These are phyloP conservation scores for Cantharis nigra DNA, from an alignment of 2,888 invertebrate genomes.

Conservation along the genomic window DNA sequence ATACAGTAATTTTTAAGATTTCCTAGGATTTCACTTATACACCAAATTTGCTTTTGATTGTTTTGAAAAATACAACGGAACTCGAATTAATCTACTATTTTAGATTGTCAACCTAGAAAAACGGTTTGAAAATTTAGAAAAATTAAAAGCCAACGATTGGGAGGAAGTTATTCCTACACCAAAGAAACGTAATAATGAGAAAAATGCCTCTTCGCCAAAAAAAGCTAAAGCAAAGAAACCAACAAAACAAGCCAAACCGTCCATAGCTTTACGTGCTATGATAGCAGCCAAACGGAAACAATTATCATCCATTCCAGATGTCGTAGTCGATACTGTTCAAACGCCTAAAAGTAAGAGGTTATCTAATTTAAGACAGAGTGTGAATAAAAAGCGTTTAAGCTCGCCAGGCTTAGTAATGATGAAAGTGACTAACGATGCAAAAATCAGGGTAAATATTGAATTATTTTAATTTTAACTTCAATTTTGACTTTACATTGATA, in stretches of 20 bases:
- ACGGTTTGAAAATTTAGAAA: constrained; percentile 61
- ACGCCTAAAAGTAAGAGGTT: not conserved
- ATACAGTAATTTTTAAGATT: too few species aligned
- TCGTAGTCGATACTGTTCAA: not conserved
- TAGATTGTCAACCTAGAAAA: constrained; percentile 68
- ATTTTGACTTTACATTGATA: not conserved
- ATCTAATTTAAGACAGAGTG: not conserved
- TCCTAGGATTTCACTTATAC: too few species aligned
- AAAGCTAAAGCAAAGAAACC: constrained; percentile 33
- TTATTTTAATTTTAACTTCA: not conserved
- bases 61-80: not conserved
- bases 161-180: constrained; percentile 53
- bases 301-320: not conserved
- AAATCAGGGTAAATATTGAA: not conserved
- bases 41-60: too few species aligned
- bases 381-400: constrained; percentile 19
- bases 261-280: constrained; percentile 32
- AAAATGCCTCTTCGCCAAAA: constrained; percentile 48
- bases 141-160: constrained; percentile 59
- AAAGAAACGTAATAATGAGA: constrained; percentile 38
- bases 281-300: constrained; percentile 33
- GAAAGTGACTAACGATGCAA: constrained; percentile 37
- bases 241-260: constrained; percentile 28
- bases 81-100: not conserved
- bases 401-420: constrained; percentile 45